Percentiles rank a stretch among this genome's conserved stretches.
phyloP scores from a whole-genome alignment of 2,113 vertebrate species.

The Chascanopsetta lugubris region DNA sequence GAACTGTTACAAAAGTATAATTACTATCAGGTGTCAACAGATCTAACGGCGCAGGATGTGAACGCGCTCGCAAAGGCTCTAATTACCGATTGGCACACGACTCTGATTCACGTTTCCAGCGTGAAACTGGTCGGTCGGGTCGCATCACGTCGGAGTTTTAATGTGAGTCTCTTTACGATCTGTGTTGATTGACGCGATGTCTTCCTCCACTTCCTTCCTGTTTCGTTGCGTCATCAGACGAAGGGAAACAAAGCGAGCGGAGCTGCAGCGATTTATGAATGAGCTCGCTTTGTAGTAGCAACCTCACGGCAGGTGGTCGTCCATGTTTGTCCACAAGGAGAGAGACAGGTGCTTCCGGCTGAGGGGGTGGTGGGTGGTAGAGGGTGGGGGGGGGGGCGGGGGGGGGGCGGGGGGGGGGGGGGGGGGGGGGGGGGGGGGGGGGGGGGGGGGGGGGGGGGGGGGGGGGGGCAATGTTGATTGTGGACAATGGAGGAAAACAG shows the following conservation, averaged over 20 bases:
- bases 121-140: slow-evolving; percentile 10
- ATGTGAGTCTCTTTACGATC: not conserved
- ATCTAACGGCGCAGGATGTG: too few species aligned
- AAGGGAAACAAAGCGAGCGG: slow-evolving; percentile 7
- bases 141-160: not conserved
- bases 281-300: slow-evolving; percentile 58
- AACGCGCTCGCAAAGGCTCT: too few species aligned
- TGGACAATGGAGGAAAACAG: slow-evolving; percentile 62
- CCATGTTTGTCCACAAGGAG: slow-evolving; percentile 51
- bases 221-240: not conserved
- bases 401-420: slow-evolving; percentile 35
- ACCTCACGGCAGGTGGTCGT: slow-evolving; percentile 69
- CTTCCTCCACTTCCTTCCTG: slow-evolving; percentile 1
- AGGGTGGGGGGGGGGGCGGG: too few species aligned
- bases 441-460: not conserved
- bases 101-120: not conserved
- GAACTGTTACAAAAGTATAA: not conserved
- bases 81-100: too few species aligned
- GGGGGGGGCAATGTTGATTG: slow-evolving; percentile 51
- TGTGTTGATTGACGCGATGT: slow-evolving; percentile 1
- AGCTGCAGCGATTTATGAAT: slow-evolving; percentile 27
- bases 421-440: slow-evolving; percentile 28
- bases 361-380: too few species aligned
- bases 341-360: slow-evolving; percentile 74
- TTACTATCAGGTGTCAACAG: not conserved